Conservation (phyloP, 2,113 vertebrate genomes). For the Macrotis lagotis region DNA sequence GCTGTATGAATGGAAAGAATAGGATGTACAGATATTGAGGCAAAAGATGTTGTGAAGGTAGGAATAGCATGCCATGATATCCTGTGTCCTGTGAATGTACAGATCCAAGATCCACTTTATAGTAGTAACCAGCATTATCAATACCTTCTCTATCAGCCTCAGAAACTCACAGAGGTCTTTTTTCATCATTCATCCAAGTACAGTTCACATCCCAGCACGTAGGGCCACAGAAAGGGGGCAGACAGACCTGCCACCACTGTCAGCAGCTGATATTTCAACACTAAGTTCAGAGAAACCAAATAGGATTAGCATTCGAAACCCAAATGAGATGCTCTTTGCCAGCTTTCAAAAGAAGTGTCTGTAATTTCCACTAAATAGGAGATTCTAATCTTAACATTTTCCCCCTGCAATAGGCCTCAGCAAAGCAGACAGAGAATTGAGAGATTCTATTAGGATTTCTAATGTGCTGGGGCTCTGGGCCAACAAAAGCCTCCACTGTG, state of each 20-base stretch:
- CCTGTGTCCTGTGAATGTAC: background rate
- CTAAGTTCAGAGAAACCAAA: background rate
- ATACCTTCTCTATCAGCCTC: too few species aligned
- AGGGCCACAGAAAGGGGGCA: background rate
- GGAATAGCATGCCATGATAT: background rate
- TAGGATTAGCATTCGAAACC: background rate
- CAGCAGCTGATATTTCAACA: background rate
- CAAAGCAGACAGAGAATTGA: conserved; percentile 47
- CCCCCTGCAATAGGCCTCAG: background rate
- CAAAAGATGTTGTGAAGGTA: background rate
- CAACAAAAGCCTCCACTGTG: background rate
- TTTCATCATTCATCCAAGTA: background rate
- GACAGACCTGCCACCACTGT: background rate
- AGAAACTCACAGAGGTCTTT: background rate
- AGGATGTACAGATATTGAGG: background rate
- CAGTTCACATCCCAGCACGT: background rate
- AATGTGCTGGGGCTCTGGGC: background rate
- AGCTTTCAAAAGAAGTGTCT: conserved; percentile 3
- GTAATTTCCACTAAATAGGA: conserved; percentile 51
- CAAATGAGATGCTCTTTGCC: background rate
- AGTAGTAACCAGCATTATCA: background rate
- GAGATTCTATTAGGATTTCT: background rate
- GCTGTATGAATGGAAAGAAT: background rate
- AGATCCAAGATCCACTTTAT: background rate
- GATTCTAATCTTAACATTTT: conserved; percentile 21